A percentile compares a stretch with the other conserved stretches of the same genome.
phyloP scores from a whole-genome alignment of 64 coral and sea anemone genomes.

The Montipora cactus region DNA sequence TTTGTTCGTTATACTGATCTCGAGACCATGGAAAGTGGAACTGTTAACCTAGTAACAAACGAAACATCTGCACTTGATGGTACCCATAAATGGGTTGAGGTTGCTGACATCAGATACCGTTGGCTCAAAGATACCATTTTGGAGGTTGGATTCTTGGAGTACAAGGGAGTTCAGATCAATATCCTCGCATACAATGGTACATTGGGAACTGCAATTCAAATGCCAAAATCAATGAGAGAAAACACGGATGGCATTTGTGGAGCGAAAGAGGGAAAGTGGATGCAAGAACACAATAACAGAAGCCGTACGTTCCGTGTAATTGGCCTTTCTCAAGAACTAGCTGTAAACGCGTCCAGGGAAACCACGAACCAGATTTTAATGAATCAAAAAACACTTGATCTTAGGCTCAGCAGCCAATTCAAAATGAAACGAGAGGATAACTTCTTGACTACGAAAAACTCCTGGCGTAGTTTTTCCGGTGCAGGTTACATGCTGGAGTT shows the following conservation, averaged over 20 bases:
- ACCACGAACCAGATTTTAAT: constrained; percentile 12
- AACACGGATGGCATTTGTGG: constrained; percentile 83
- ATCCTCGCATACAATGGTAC: constrained; percentile 80
- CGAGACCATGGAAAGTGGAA: background rate
- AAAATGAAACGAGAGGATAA: constrained; percentile 25
- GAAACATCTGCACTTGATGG: constrained; percentile 13
- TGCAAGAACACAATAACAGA: constrained; percentile 32
- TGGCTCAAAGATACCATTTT: constrained; percentile 80
- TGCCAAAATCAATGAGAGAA: constrained; percentile 30
- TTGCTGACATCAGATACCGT: constrained; percentile 64
- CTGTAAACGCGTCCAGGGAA: background rate
- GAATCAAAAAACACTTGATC: constrained; percentile 67
- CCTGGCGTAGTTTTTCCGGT: constrained; percentile 69
- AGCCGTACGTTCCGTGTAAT: background rate
- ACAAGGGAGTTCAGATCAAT: constrained; percentile 50
- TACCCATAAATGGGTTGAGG: background rate
- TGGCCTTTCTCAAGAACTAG: background rate
- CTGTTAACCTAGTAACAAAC: background rate
- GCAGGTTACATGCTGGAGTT: constrained; percentile 87
- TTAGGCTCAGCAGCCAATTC: constrained; percentile 8
- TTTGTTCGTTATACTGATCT: constrained; percentile 63
- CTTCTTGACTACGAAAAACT: constrained; percentile 57
- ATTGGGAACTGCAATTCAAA: constrained; percentile 70
- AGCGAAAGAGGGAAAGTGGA: constrained; percentile 66
- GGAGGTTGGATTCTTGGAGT: constrained; percentile 63